Base-by-base conservation (phyloP, 2,113 vertebrate species). In the Pagrus major region DNA sequence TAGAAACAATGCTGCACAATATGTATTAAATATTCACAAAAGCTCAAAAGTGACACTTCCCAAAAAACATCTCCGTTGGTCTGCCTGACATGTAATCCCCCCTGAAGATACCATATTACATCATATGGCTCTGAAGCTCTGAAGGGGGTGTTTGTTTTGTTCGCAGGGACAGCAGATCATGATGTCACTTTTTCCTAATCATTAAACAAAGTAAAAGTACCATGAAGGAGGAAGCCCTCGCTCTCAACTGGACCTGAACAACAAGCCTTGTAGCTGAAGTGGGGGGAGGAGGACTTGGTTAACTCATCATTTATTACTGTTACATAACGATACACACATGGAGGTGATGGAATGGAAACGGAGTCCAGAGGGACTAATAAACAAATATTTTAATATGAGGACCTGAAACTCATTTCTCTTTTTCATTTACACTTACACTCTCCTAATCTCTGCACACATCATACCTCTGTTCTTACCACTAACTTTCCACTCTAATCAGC, bases 91-190 rank as follows among this genome's bases (percentile, higher is more conserved):
- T 39, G 16, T 12, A 61, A 51, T 27, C n/a, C 7, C 1, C 27
- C 47, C 37, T 44, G 47, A 20, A 41, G 20, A 42, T 18, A 15
- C 5, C 14, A 23, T 10, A 39, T 39, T 9, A 23, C 55, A 27
- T 49, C 23, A 44, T 56, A 20, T 39, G 9, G 21, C 9, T 20
- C n/a, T 68, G n/a, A 37, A 64, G 59, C 15, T 42, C 37, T 18
- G 15, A 9, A 9, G 54, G 16, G 14, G 27, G 41, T 18, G 70
- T 59, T 59, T 58, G 52, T 41, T 80, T 80, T 58, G 52, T 51
- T 73, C 52, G 16, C 6, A 0, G 25, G 49, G 39, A 46, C 31
- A 47, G 31, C 27, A 37, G 31, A 35, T 59, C 56, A 21, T 35
- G 18, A 11, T 58, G 55, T 2, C 12, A 39, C 10, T 60, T 23